phyloP scores from a whole-genome alignment of 2,113 vertebrate species.

The Elachura formosa region DNA sequence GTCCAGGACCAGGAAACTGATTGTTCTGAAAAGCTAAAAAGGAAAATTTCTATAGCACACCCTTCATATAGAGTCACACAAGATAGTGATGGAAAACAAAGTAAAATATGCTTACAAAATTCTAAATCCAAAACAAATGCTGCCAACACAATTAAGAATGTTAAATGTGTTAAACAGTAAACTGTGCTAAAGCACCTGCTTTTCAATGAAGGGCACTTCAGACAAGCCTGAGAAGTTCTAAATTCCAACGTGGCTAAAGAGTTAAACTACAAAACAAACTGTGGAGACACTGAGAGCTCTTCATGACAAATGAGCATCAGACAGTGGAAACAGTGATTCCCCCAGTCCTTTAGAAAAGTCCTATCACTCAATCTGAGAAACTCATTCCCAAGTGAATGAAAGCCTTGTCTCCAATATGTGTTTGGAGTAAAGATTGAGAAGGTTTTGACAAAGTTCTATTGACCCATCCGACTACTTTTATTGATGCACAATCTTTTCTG shows the following conservation, averaged over 20 bases:
- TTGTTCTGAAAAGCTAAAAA: background rate
- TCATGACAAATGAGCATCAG: background rate
- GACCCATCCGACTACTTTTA: background rate
- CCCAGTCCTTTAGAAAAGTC: background rate
- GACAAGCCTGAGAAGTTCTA: background rate
- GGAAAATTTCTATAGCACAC: background rate
- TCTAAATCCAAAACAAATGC: background rate
- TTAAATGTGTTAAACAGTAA: background rate
- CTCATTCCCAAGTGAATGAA: background rate
- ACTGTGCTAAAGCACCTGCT: background rate
- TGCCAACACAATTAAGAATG: background rate
- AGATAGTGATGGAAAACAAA: rapidly evolving
- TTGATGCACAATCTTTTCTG: background rate
- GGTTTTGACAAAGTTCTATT: background rate
- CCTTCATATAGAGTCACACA: background rate
- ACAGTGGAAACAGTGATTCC: background rate
- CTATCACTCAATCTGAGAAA: background rate
- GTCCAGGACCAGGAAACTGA: background rate
- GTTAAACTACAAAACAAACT: background rate
- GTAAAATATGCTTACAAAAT: background rate
- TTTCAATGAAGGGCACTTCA: background rate
- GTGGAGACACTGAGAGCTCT: background rate
- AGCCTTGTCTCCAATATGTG: background rate
- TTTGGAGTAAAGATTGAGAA: background rate
- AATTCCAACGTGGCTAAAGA: background rate